A percentile compares a stretch with the other conserved stretches of the same genome.
These are phyloP conservation scores for Ammodramus savannarum DNA, from an alignment of 2,113 vertebrate genomes.

Conservation along the genomic window DNA sequence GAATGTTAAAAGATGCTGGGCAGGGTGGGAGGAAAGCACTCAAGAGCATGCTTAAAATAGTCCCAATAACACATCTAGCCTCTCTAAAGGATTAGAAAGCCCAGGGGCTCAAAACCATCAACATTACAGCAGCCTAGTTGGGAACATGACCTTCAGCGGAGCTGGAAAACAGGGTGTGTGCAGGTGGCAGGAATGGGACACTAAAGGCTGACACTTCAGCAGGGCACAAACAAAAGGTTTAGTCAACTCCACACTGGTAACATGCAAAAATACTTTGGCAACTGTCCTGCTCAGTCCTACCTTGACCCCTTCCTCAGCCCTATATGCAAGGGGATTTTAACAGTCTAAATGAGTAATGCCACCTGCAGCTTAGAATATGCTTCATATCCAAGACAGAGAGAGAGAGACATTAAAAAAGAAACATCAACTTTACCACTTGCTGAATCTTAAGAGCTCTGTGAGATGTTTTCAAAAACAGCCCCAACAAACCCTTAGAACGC, in stretches of 20 bases:
- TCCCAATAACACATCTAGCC: neutral
- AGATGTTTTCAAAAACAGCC: neutral
- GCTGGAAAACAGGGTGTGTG: neutral
- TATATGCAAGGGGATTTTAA: neutral
- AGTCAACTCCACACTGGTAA: neutral
- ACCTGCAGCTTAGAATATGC: neutral
- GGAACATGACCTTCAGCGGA: neutral
- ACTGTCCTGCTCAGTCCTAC: neutral
- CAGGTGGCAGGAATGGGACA: fast-evolving
- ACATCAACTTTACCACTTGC: neutral
- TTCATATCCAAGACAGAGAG: neutral
- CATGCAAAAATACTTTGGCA: neutral
- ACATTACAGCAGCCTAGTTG: neutral
- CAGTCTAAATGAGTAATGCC: neutral
- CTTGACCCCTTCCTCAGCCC: neutral
- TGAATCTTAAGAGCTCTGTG: neutral
- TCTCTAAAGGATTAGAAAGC: neutral
- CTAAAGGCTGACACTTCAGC: neutral
- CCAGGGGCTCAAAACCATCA: neutral
- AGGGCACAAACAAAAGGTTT: neutral
- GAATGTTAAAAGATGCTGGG: neutral
- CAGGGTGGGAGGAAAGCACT: neutral
- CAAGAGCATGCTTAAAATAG: neutral
- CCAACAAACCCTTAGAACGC: neutral
- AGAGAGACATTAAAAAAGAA: neutral